These are phyloP conservation scores for Piprites chloris DNA, from an alignment of 2,113 vertebrate species.

Conservation along the genomic window DNA sequence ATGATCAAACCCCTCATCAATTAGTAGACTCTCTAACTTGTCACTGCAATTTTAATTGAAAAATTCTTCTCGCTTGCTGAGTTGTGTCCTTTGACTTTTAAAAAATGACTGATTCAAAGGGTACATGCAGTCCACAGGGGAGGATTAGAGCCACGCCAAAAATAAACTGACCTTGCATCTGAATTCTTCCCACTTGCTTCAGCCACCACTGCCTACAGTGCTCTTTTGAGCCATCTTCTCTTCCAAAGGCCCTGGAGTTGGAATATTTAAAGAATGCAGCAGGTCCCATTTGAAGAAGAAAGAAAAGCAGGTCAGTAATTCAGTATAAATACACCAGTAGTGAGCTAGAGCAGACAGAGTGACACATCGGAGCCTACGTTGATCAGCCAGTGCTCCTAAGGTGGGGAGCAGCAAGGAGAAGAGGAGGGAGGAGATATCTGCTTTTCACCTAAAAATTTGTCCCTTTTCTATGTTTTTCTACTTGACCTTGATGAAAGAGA, in stretches of 20 bases:
- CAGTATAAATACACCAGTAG: not conserved
- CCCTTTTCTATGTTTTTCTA: not conserved
- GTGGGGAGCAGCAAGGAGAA: not conserved
- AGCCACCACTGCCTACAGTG: not conserved
- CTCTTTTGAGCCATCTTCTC: not conserved
- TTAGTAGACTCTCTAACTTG: not conserved
- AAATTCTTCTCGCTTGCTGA: not conserved
- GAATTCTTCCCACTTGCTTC: not conserved
- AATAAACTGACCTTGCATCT: not conserved
- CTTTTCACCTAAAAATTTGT: not conserved
- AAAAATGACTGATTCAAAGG: not conserved
- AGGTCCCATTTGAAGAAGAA: not conserved
- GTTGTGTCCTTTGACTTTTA: not conserved
- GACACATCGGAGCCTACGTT: not conserved
- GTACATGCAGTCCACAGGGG: not conserved
- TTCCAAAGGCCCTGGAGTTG: not conserved
- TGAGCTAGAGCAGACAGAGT: not conserved
- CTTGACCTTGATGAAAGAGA: not conserved
- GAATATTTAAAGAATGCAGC: not conserved
- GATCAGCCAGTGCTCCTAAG: not conserved
- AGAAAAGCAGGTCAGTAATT: not conserved
- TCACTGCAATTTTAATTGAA: slow-evolving; percentile 3
- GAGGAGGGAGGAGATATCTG: not conserved
- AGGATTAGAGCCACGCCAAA: not conserved
- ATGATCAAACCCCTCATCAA: not conserved